phyloP scores from a whole-genome alignment of 2,797 vertebrate genomes.

The Rousettus madagascariensis region DNA sequence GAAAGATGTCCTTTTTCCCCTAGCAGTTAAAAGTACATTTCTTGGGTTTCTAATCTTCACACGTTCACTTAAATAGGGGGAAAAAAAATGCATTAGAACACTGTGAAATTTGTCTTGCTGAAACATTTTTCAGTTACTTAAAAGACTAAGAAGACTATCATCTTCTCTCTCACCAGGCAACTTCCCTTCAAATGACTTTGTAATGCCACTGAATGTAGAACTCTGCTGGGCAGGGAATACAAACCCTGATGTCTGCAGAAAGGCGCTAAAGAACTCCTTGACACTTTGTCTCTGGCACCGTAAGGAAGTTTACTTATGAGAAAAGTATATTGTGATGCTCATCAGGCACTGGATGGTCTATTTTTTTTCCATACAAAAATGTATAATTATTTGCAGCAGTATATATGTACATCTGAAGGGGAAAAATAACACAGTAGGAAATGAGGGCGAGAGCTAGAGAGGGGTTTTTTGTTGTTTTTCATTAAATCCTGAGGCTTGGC shows the following conservation, averaged over 20 bases:
- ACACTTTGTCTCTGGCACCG: constrained; percentile 27
- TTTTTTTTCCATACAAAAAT: background rate
- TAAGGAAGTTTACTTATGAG: constrained; percentile 49
- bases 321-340: constrained; percentile 55
- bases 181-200: constrained; percentile 67
- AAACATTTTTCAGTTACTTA: constrained; percentile 59
- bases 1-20: background rate
- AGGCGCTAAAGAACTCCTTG: constrained; percentile 43
- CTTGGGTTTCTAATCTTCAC: background rate
- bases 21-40: background rate
- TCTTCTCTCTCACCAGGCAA: constrained; percentile 64
- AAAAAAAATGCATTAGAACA: background rate
- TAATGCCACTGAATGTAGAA: constrained; percentile 60
- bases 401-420: background rate
- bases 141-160: constrained; percentile 47
- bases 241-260: constrained; percentile 52
- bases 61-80: background rate
- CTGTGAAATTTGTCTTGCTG: constrained; percentile 51
- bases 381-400: background rate
- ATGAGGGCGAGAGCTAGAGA: background rate
- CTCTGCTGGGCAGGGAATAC: constrained; percentile 52
- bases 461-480: background rate
- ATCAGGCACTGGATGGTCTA: background rate
- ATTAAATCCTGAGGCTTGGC: background rate
- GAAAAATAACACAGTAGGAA: background rate